Evolutionary conservation across 37 sponge, comb jelly and placozoan species (phyloP).

Genomic region (Tethya wilhelma): DNA sequence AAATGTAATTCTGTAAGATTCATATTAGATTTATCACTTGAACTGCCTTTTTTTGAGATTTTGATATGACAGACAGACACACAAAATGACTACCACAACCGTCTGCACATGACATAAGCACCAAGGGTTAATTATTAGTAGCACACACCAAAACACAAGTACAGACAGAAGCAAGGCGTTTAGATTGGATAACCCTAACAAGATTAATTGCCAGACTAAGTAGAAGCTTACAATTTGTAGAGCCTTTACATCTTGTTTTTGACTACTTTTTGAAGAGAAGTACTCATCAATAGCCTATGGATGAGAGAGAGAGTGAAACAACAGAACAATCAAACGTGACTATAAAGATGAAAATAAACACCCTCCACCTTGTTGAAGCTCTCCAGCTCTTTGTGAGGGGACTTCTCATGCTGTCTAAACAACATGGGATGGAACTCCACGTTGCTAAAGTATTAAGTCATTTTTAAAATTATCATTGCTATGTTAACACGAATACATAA

Average conservation of each 20-base stretch:
- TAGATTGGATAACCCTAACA: no score
- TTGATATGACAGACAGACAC: no score
- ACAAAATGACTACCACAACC: no score
- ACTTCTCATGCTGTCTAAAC: constrained; percentile 71
- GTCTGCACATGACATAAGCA: no score
- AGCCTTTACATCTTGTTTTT: constrained; percentile 87
- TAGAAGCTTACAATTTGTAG: constrained; percentile 58
- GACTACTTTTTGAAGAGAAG: constrained; percentile 79
- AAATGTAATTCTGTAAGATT: no score
- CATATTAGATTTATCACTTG: no score
- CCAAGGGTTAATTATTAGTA: no score
- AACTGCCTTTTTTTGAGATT: no score
- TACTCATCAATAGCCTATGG: constrained; percentile 90
- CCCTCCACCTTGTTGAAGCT: constrained; percentile 62
- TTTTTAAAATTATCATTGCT: neutral
- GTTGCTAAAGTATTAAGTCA: constrained; percentile 47
- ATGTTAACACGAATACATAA: neutral
- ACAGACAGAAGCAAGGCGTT: no score
- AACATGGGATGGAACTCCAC: constrained; percentile 89
- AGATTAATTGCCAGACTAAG: no score
- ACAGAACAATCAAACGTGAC: neutral
- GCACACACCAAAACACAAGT: no score
- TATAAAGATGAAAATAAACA: neutral
- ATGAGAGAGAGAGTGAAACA: neutral
- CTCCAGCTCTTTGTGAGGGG: constrained; percentile 47